Evolutionary conservation across 2,888 invertebrate genomes (phyloP).

Genomic region (Neoscelio sp.): DNA sequence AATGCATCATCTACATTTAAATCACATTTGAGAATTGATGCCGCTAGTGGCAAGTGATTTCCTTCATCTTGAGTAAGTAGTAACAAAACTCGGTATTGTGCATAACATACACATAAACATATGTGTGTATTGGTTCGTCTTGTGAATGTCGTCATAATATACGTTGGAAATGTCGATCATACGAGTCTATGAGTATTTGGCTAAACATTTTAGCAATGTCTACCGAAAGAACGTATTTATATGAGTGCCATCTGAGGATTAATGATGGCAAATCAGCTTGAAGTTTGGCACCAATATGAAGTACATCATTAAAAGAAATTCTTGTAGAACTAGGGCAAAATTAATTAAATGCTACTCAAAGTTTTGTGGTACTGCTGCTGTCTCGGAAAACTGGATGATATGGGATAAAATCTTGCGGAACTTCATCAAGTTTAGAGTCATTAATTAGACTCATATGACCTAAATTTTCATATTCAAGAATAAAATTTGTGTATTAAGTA

Average conservation of each 20-base stretch:
- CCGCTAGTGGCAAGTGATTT: background rate
- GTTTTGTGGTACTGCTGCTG: constrained; percentile 2
- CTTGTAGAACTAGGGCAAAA: background rate
- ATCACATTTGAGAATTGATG: background rate
- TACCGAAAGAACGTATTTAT: no score
- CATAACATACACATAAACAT: background rate
- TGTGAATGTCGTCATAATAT: background rate
- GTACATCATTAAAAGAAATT: constrained; percentile 4
- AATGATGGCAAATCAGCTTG: no score
- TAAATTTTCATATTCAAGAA: constrained; percentile 5
- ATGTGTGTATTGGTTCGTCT: background rate
- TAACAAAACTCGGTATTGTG: background rate
- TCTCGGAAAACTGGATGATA: background rate
- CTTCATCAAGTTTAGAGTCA: background rate
- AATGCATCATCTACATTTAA: background rate
- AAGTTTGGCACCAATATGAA: constrained; percentile 23
- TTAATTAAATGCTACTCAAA: background rate
- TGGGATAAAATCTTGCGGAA: background rate
- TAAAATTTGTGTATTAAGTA: background rate
- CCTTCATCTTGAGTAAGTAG: background rate
- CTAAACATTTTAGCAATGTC: no score
- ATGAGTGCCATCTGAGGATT: no score
- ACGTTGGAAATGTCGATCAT: background rate
- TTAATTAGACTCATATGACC: constrained; percentile 5
- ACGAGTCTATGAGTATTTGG: no score